Percentiles rank a stretch among this genome's conserved stretches.
Evolutionary conservation across 2,797 vertebrate species (phyloP).

Genomic region (Channa striata): DNA sequence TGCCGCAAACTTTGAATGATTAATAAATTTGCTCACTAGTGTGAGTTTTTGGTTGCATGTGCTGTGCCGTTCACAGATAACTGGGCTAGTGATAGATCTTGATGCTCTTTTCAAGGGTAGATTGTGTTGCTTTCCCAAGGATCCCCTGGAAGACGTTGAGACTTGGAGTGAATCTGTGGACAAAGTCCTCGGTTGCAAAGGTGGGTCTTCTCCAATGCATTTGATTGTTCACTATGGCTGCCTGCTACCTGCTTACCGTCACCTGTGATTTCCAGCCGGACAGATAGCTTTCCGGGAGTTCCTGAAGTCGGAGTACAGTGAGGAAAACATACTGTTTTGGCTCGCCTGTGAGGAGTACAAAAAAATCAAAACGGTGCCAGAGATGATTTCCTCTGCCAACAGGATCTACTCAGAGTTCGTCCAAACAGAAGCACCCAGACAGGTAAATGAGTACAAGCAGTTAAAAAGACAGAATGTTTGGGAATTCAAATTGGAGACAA

Average conservation of each 20-base stretch:
- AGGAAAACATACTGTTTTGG: slow-evolving; percentile 98
- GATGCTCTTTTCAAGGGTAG: slow-evolving; percentile 96
- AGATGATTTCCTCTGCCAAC: slow-evolving; percentile 89
- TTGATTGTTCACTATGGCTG: background rate
- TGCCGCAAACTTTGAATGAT: background rate
- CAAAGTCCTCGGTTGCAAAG: slow-evolving; percentile 90
- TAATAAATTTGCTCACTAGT: background rate
- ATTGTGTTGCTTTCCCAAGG: slow-evolving; percentile 94
- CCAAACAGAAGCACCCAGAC: slow-evolving; percentile 91
- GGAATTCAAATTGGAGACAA: background rate
- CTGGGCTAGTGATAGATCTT: slow-evolving; percentile 80
- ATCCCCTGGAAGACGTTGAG: slow-evolving; percentile 83
- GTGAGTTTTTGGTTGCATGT: slow-evolving; percentile 12
- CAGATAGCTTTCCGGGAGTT: slow-evolving; percentile 91
- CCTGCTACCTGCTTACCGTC: background rate
- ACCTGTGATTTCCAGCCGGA: slow-evolving; percentile 82
- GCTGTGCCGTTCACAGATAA: slow-evolving; percentile 42
- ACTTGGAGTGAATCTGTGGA: slow-evolving; percentile 93
- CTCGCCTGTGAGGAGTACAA: slow-evolving; percentile 94
- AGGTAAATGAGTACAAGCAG: slow-evolving; percentile 81
- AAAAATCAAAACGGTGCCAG: slow-evolving; percentile 87
- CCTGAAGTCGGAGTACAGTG: slow-evolving; percentile 94
- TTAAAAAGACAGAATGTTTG: background rate
- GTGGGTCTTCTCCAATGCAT: slow-evolving; percentile 78
- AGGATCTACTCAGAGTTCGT: slow-evolving; percentile 96